phyloP scores from a whole-genome alignment of 1,140 invertebrate species.

The Plectrocnemia conspersa region DNA sequence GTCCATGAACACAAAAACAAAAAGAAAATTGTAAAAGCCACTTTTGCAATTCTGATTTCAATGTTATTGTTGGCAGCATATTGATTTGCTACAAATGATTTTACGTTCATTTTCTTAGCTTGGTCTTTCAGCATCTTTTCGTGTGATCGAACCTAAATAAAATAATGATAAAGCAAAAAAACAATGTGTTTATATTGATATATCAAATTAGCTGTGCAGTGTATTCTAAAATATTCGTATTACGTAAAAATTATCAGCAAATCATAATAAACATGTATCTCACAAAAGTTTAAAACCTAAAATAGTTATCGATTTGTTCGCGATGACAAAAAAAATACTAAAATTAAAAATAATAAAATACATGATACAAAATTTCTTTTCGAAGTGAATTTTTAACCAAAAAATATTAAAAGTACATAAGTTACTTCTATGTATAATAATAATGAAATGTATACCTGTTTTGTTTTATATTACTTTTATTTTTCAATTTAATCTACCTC shows the following conservation, averaged over 20 bases:
- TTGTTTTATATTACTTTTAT: no score
- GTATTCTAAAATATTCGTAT: neutral
- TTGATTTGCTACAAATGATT: slow-evolving; percentile 65
- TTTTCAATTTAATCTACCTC: no score
- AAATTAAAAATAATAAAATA: no score
- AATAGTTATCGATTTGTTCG: neutral
- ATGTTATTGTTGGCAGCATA: slow-evolving; percentile 61
- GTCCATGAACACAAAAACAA: slow-evolving; percentile 72
- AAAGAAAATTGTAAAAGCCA: slow-evolving; percentile 71
- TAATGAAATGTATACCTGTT: no score
- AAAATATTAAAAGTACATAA: no score
- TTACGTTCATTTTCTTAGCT: slow-evolving; percentile 80
- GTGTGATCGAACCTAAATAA: slow-evolving; percentile 58
- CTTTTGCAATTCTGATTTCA: slow-evolving; percentile 70
- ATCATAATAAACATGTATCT: neutral
- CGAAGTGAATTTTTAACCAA: no score
- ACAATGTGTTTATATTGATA: no score
- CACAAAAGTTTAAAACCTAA: neutral
- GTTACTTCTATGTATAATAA: no score
- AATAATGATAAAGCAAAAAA: neutral
- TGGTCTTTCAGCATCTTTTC: slow-evolving; percentile 73
- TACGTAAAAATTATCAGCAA: neutral
- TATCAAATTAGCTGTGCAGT: neutral
- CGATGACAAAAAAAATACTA: neutral
- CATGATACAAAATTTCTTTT: no score